Percentiles rank a stretch among this genome's conserved stretches.
These are phyloP conservation scores for Ceratina japonica DNA, from an alignment of 1,140 invertebrate species.

Conservation along the genomic window DNA sequence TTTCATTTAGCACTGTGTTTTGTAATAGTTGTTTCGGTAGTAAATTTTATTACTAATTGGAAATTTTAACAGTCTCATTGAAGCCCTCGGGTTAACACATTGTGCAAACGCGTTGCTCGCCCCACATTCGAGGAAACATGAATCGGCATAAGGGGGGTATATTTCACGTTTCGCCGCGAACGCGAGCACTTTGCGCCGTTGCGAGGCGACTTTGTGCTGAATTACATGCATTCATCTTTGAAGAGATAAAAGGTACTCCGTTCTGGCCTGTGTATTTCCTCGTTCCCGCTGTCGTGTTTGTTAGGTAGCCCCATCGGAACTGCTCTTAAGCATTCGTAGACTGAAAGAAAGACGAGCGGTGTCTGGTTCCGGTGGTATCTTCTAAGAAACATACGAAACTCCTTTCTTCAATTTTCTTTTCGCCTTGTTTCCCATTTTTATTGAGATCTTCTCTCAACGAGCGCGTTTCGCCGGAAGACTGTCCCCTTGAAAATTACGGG, in stretches of 20 bases:
- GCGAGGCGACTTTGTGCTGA: slow-evolving; percentile 8
- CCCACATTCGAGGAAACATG: neutral
- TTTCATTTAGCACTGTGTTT: too few species aligned
- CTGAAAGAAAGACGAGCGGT: neutral
- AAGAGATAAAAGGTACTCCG: slow-evolving; percentile 28
- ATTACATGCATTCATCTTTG: slow-evolving; percentile 35
- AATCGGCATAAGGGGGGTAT: slow-evolving; percentile 1
- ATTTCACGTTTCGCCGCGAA: neutral
- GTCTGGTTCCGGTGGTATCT: neutral
- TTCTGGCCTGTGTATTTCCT: slow-evolving; percentile 9
- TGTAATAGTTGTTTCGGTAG: too few species aligned
- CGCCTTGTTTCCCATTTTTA: slow-evolving; percentile 4
- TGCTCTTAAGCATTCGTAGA: slow-evolving; percentile 10
- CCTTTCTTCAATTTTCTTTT: slow-evolving; percentile 6
- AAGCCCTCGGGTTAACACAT: too few species aligned
- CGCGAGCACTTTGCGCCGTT: slow-evolving; percentile 13
- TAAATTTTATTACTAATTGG: too few species aligned
- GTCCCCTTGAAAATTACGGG: neutral
- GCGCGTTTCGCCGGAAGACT: neutral
- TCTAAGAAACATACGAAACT: neutral
- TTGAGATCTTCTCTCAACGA: neutral
- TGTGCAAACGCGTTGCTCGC: slow-evolving; percentile 13
- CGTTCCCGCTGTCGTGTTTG: slow-evolving; percentile 8
- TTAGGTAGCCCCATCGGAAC: slow-evolving; percentile 11
- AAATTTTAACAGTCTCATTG: neutral